Evolutionary conservation across 1,140 invertebrate species (phyloP).

Genomic region (Caenorhabditis tropicalis): DNA sequence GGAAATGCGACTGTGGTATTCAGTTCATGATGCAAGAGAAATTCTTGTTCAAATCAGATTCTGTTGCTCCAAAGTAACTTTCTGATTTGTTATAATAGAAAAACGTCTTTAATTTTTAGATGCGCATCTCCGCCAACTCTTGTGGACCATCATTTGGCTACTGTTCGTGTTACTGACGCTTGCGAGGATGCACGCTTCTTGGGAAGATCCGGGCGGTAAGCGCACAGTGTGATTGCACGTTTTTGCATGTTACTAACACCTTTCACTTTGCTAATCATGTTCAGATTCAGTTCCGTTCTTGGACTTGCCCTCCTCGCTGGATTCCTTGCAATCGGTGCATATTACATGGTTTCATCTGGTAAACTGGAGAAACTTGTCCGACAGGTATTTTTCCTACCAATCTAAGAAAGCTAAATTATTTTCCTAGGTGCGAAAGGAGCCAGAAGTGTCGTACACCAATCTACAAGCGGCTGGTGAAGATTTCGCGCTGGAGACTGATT

Average conservation of each 20-base stretch:
- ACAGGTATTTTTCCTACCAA: not conserved
- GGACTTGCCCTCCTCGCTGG: not conserved
- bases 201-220: slow-evolving; percentile 13
- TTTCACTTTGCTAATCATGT: not conserved
- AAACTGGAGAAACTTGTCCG: not conserved
- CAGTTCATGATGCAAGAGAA: slow-evolving; percentile 11
- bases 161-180: not conserved
- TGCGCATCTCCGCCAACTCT: not conserved
- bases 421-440: slow-evolving; percentile 14
- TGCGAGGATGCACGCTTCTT: slow-evolving; percentile 19
- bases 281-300: slow-evolving; percentile 26
- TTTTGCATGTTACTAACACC: not conserved
- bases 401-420: not conserved
- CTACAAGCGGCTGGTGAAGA: not conserved
- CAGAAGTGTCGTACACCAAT: slow-evolving; percentile 1
- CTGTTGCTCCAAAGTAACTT: not conserved
- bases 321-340: not conserved
- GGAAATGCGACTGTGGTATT: not conserved
- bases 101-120: not conserved
- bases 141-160: not conserved
- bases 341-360: not conserved
- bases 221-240: not conserved
- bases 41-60: slow-evolving; percentile 2
- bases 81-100: not conserved
- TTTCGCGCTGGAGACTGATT: not conserved